phyloP scores from a whole-genome alignment of 2,888 invertebrate species.

The Sphaerophoria rueppellii region DNA sequence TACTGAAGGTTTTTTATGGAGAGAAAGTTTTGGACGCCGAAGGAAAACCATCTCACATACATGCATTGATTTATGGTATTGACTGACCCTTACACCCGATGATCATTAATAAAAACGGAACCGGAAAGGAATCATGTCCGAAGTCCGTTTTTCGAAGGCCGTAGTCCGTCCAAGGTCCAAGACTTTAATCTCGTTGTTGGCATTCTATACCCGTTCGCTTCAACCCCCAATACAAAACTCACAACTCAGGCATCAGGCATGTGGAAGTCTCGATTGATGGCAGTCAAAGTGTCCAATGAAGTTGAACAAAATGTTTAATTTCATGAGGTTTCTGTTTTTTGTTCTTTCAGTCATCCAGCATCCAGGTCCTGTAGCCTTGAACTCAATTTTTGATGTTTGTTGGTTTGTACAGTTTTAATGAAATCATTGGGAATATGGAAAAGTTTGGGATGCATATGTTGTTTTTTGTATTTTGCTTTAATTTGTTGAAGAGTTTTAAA shows the following conservation, averaged over 20 bases:
- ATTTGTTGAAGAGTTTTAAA: no score
- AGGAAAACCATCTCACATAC: slow-evolving; percentile 22
- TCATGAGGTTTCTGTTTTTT: slow-evolving; percentile 24
- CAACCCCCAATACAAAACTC: background rate
- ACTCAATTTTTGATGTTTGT: no score
- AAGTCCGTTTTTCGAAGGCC: no score
- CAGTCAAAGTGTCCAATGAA: slow-evolving; percentile 39
- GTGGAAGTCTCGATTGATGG: slow-evolving; percentile 32
- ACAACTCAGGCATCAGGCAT: background rate
- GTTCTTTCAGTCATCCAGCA: background rate
- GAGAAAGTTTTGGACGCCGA: background rate
- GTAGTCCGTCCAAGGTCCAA: slow-evolving; percentile 7
- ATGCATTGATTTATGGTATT: slow-evolving; percentile 45
- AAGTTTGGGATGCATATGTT: no score
- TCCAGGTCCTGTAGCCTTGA: no score
- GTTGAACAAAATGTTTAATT: slow-evolving; percentile 40
- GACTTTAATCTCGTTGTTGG: slow-evolving; percentile 36
- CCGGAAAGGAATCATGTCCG: slow-evolving; percentile 29
- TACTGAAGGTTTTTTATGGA: background rate
- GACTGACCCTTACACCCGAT: slow-evolving; percentile 45
- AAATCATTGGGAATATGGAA: no score
- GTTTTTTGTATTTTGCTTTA: no score
- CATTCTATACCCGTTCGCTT: background rate
- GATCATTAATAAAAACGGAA: slow-evolving; percentile 50
- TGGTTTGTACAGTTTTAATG: no score